Evolutionary conservation across 2,888 invertebrate species (phyloP), one percentile per base, ranked within the genome.

Genomic region (Diarsia mendica): DNA sequence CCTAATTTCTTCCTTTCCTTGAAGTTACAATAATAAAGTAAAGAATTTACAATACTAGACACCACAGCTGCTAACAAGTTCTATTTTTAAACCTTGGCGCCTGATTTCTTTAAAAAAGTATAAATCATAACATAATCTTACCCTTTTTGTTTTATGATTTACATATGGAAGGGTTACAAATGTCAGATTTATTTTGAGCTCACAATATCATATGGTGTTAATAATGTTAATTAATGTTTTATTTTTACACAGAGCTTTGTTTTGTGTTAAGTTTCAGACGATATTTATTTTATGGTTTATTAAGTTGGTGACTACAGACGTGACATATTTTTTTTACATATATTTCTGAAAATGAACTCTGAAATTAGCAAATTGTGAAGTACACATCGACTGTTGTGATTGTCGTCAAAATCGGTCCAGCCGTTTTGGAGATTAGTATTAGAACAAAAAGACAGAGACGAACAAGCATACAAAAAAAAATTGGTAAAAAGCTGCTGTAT

Each of bases 101-200:
- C 33, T 64, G 77, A 85, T 85, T 83, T 82, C 46, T 77, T 74
- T 48, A 65, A 85, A 73, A 83, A 75, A n/a, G 28, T 70, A 91
- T 94, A 91, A 92, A 93, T 94, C 92, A 92, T 86, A 85, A 67
- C 81, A 76, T 75, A 89, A 91, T 89, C 85, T 84, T 78, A 87
- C 86, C 89, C 89, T 88, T 87, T 86, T 88, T 68, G 80, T 53
- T 71, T 86, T 89, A 90, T 91, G 91, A 94, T 94, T 93, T 91
- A 93, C 88, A 88, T 86, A 73, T 83, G 71, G 86, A 88, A 89
- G 88, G 91, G 90, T 84, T 85, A 75, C 72, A 70, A 74, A 61
- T 73, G 80, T 79, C 80, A 77, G 69, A 67, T 73, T 66, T 87
- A 85, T 89, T 84, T 80, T 73, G 11, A 80, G 79, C 49, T 6